Base-by-base conservation (phyloP, 2,797 vertebrate genomes). In the Sebastes minor region DNA sequence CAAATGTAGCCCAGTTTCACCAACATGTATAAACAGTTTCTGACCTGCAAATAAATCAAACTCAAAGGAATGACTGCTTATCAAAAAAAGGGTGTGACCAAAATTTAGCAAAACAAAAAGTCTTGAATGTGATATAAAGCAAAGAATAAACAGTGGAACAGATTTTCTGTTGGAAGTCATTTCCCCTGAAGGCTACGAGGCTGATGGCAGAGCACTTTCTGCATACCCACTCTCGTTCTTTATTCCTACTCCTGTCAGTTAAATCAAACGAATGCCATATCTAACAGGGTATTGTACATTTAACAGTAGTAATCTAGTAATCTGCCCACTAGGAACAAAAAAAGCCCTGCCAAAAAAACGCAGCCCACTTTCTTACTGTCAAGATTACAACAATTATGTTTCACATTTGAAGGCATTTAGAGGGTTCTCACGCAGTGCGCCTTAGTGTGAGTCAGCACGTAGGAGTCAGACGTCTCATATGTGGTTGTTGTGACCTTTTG, bases 241-340 rank as follows among this genome's bases (percentile, higher is more conserved):
- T 76, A 70, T 88, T 77, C 62, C 52, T 32, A 11, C 60, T 85
- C 76, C 72, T 83, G 85, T 82, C 76, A 81, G 53, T 66, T 46
- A 49, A 77, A 81, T 85, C 70, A 71, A 71, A 80, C 68, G 13
- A 84, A 79, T 13, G 64, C 74, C 35, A 1, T 27, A 80, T 83
- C 82, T 71, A 8, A 63, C 35, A 18, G 64, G 1, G 60, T 52
- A 52, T 82, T 87, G 74, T 78, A 28, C 16, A 18, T 69, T 55
- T 33, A 74, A 61, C 35, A 1, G 60, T 8, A 6, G 46, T 38
- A 57, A 53, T 84, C 32, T 75, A 68, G 11, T 76, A 82, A 83
- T 78, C 61, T 76, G 70, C 79, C 75, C 72, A 72, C 68, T 16
- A 70, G 38, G 12, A 79, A 61, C 62, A 78, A 70, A 80, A 74